Evolutionary conservation across 2,113 vertebrate species (phyloP).

Genomic region (Dasypus novemcinctus): DNA sequence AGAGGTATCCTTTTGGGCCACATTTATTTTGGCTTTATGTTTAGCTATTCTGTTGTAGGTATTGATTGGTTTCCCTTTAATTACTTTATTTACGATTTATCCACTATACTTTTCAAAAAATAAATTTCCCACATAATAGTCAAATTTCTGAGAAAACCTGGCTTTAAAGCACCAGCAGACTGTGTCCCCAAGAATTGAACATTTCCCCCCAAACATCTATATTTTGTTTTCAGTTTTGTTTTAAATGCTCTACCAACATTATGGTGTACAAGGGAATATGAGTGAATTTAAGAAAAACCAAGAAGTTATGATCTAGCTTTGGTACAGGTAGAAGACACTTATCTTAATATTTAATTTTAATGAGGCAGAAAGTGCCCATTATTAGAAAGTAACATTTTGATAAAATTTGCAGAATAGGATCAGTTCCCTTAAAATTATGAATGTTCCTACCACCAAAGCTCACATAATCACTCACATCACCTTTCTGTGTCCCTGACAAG

Average conservation of each 20-base stretch:
- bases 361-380: slow-evolving; percentile 48
- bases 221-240: slow-evolving; percentile 40
- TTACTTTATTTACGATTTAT: not conserved
- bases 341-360: slow-evolving; percentile 53
- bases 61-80: not conserved
- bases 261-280: not conserved
- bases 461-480: not conserved
- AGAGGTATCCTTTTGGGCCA: not conserved
- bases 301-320: not conserved
- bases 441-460: not conserved
- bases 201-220: not conserved
- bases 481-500: slow-evolving; percentile 21
- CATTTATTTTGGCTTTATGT: not conserved
- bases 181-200: not conserved
- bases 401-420: slow-evolving; percentile 23
- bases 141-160: not conserved
- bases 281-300: slow-evolving; percentile 32
- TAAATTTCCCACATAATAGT: not conserved
- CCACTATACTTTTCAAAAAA: not conserved
- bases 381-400: slow-evolving; percentile 51
- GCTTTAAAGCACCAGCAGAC: not conserved
- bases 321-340: not conserved
- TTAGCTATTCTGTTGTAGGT: not conserved
- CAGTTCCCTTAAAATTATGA: slow-evolving; percentile 35
- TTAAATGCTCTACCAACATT: not conserved